Conservation (phyloP, 2,113 vertebrate genomes). For the Apodemus sylvaticus region DNA sequence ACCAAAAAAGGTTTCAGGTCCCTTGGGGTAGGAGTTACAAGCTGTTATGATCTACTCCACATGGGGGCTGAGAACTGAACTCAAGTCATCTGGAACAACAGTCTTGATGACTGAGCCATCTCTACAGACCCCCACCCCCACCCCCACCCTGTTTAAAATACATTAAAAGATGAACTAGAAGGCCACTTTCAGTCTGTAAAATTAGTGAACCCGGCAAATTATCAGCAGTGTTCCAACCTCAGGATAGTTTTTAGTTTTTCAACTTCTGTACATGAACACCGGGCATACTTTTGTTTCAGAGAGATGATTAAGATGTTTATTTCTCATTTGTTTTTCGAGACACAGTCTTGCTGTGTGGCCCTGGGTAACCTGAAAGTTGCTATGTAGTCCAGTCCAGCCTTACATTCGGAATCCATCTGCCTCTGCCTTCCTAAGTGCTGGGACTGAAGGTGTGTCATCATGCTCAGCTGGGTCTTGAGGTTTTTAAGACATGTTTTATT, state of each 20-base stretch:
- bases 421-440: neutral
- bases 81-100: neutral
- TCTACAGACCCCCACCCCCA: neutral
- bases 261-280: neutral
- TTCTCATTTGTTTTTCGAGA: neutral
- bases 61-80: neutral
- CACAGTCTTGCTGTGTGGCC: neutral
- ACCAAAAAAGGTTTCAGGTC: neutral
- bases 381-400: neutral
- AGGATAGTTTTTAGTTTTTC: slow-evolving; percentile 34
- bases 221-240: slow-evolving; percentile 25
- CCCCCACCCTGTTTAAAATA: slow-evolving; percentile 27
- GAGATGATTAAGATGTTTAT: slow-evolving; percentile 39
- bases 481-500: neutral
- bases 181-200: neutral
- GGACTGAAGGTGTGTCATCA: neutral
- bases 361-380: neutral
- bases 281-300: neutral
- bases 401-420: neutral
- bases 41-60: too few species aligned
- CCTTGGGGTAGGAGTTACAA: too few species aligned
- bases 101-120: neutral
- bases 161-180: neutral
- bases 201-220: neutral
- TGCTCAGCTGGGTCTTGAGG: neutral